Base-by-base conservation (phyloP, 2,113 vertebrate genomes). In the Meles meles region DNA sequence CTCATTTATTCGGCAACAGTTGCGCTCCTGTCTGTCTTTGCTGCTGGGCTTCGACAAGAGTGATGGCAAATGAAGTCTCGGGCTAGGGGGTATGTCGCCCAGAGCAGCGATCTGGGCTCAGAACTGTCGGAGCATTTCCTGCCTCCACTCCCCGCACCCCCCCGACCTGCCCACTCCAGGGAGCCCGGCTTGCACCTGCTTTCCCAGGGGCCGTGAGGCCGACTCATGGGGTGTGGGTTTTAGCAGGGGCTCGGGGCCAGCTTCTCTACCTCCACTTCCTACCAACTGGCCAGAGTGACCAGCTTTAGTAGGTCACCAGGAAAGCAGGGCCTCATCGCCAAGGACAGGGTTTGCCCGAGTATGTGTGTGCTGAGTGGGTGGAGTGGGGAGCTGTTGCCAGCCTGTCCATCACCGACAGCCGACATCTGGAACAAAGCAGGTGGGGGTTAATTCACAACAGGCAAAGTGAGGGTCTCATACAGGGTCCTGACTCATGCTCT, bases 201-300 rank as follows among this genome's bases (percentile, higher is more conserved):
- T 59, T 34, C 91, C 69, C 80, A 34, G 8, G 3, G 4, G 11
- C 17, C 0, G 1, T 79, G 37, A 37, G 57, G 21, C 71, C 31
- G 12, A 29, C 55, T 23, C 7, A 0, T 0, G 0, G 8, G 2
- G 20, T 3, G 27, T 20, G 11, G 17, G 67, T 15, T 39, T 82
- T 1, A 39, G 27, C n/a, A 5, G 31, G 37, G 65, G 17, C 39
- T 74, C 42, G 0, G 42, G 10, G 34, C 55, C 42, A 31, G 39
- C 7, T 10, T 31, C 20, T 29, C 21, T 23, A 81, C 17, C 39
- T 72, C 57, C 42, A 4, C 27, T 37, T n/a, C 74, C n/a, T 0
- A 27, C 47, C 47, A 7, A 59, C 31, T 9, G 55, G 83, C 27
- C 57, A 39, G 14, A 13, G 12, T 1, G 20, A 39, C 25, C 9